Base-by-base conservation (phyloP, 2,888 invertebrate species). In the Athalia circularis region DNA sequence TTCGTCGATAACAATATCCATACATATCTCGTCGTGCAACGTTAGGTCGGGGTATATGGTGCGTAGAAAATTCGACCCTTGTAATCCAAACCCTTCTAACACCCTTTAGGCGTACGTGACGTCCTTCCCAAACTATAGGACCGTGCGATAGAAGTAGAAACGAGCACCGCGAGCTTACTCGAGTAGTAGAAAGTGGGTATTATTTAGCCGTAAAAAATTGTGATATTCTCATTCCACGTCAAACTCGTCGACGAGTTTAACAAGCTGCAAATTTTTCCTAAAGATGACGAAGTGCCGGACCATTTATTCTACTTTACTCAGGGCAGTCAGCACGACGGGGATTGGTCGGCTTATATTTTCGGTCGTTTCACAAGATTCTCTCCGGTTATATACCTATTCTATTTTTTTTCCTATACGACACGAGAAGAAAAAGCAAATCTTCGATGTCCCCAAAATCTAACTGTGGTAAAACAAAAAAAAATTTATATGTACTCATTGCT, bases 231-330 rank as follows among this genome's bases (percentile, higher is more conserved):
- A 13, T 48, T 48, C 6, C 47, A 48, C 48, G 65, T 65, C 65
- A 65, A 65, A 65, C 65, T 48, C 1, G 52, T 9, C n/a, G 13
- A 47, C 4, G 65, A 65, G 68, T 68, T 52, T 52, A 52, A 29
- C 50, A 29, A 43, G 57, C 72, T 59, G 59, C 72, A 61, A 72
- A 61, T 72, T 72, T 72, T 72, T 72, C 72, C 72, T 72, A 57
- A 57, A 61, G 45, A 72, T 72, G 72, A 72, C 57, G 59, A 48
- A 72, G 15, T 59, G 72, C 8, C 52, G 0, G 50, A 29, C 47
- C 75, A 75, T 75, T 75, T 64, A 52, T 75, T 75, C 15, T 50
- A 62, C 62, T 62, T 62, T 62, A 50, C 62, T 15, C 11, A 65
- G 0, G 9, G 11, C 47, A 11, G 6, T 43, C 9, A 0, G 65